phyloP scores from a whole-genome alignment of 2,888 invertebrate genomes.

The Cremastinae sp. region DNA sequence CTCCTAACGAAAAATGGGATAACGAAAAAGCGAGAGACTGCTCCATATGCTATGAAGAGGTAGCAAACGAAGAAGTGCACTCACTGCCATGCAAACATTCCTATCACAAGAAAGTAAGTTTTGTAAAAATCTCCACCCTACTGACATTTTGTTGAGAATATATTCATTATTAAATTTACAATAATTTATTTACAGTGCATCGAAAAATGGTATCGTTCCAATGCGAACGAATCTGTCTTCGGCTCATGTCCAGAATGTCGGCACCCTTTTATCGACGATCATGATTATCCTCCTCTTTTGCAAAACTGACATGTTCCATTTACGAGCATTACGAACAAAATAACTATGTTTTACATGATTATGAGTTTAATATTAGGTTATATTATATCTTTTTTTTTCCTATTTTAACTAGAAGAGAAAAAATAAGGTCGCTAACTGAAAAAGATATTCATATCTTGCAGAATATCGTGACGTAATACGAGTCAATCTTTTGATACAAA shows the following conservation, averaged over 20 bases:
- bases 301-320: slow-evolving; percentile 26
- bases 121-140: neutral
- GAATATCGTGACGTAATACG: too few species aligned
- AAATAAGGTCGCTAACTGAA: too few species aligned
- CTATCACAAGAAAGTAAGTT: slow-evolving; percentile 67
- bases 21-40: slow-evolving; percentile 65
- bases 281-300: slow-evolving; percentile 70
- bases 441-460: too few species aligned
- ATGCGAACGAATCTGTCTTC: neutral
- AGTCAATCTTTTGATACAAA: slow-evolving; percentile 2
- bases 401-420: too few species aligned
- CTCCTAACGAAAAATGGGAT: slow-evolving; percentile 59
- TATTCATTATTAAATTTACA: neutral
- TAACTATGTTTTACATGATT: slow-evolving; percentile 6
- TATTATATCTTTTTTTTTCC: too few species aligned
- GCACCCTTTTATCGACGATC: slow-evolving; percentile 64
- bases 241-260: slow-evolving; percentile 70
- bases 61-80: slow-evolving; percentile 50
- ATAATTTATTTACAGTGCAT: slow-evolving; percentile 67
- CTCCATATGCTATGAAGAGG: slow-evolving; percentile 64
- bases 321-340: neutral
- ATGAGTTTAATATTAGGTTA: too few species aligned
- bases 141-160: neutral
- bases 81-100: slow-evolving; percentile 68
- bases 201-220: slow-evolving; percentile 65